Evolutionary conservation across 2,113 vertebrate genomes (phyloP).

Genomic region (Myodes glareolus): DNA sequence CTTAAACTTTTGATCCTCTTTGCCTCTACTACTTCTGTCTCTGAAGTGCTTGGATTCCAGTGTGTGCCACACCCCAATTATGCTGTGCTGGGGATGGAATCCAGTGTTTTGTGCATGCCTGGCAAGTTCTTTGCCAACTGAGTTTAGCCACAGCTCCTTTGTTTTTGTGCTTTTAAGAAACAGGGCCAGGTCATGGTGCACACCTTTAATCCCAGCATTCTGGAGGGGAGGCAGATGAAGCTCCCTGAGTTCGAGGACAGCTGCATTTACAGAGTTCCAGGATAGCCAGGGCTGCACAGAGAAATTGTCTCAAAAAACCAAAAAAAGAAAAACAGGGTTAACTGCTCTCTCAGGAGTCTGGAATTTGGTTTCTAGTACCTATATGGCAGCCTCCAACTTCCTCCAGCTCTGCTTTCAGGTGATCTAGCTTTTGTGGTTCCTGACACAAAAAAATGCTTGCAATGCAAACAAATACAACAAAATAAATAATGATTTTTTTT

Average conservation of each 20-base stretch:
- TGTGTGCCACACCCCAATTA: not conserved
- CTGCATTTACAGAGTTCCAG: not conserved
- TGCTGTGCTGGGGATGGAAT: not conserved
- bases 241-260: not conserved
- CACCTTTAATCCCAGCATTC: too few relatives aligned
- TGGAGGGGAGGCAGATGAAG: not conserved
- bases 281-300: not conserved
- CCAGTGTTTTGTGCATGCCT: not conserved
- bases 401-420: not conserved
- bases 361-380: not conserved
- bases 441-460: not conserved
- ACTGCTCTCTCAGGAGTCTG: not conserved
- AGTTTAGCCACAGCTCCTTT: not conserved
- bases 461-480: not conserved
- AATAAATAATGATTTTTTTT: not conserved
- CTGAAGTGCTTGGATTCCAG: not conserved
- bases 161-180: not conserved
- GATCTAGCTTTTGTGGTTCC: not conserved
- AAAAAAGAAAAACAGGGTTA: not conserved
- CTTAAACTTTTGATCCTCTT: not conserved
- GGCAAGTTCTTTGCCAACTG: not conserved
- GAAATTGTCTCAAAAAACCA: too few relatives aligned
- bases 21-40: not conserved
- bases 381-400: not conserved
- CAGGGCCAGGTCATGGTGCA: not conserved